Percentiles rank a stretch among this genome's conserved stretches.
Evolutionary conservation across 2,797 vertebrate genomes (phyloP).

Genomic region (Falco peregrinus): DNA sequence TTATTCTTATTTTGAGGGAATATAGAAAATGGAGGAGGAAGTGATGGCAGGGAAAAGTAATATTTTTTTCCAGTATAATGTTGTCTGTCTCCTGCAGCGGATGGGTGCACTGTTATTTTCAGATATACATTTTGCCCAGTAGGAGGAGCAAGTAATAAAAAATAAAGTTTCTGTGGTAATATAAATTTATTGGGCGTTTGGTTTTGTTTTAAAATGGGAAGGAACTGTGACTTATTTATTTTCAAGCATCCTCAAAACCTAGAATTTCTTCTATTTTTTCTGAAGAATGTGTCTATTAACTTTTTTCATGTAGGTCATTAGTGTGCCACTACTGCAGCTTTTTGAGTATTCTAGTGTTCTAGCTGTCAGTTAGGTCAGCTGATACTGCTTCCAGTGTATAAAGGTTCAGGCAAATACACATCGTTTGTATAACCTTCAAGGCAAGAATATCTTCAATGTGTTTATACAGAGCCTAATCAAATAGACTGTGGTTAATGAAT

Average conservation of each 20-base stretch:
- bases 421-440: neutral
- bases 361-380: neutral
- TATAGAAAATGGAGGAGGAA: neutral
- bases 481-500: neutral
- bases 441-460: neutral
- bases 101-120: rapidly evolving
- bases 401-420: neutral
- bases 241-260: neutral
- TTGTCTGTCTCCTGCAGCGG: neutral
- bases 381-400: neutral
- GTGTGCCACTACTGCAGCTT: neutral
- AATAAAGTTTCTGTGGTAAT: rapidly evolving
- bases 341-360: neutral
- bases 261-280: neutral
- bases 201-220: neutral
- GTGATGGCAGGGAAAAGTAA: neutral
- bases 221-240: neutral
- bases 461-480: neutral
- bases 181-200: neutral
- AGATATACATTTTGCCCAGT: neutral
- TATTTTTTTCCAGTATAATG: neutral
- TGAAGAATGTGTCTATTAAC: neutral
- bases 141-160: neutral
- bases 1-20: neutral
- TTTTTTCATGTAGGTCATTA: neutral